Percentiles rank a stretch among this genome's conserved stretches.
Conservation (phyloP, 2,113 vertebrate species). For the Ploceus nigricollis region DNA sequence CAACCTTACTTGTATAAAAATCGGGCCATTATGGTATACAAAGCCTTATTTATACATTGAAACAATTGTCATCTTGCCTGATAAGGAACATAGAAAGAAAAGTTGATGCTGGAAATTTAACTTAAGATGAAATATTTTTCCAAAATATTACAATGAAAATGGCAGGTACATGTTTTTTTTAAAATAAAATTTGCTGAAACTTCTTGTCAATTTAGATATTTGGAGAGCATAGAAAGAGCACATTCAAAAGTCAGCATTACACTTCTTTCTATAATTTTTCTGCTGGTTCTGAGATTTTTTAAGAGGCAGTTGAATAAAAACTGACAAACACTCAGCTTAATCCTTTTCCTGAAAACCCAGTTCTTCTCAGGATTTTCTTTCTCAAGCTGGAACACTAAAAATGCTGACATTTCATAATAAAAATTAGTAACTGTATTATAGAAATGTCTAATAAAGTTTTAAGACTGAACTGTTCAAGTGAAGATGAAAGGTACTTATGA, state of each 20-base stretch:
- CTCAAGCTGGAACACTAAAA: neutral
- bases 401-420: neutral
- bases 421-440: neutral
- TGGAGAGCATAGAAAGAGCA: neutral
- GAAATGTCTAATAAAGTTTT: neutral
- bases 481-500: neutral
- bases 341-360: neutral
- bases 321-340: neutral
- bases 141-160: neutral
- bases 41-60: neutral
- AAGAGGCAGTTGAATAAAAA: neutral
- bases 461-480: neutral
- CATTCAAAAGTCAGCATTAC: neutral
- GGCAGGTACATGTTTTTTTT: neutral
- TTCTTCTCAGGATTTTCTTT: neutral
- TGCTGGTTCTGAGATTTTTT: neutral
- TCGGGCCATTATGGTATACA: neutral
- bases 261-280: neutral
- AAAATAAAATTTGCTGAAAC: neutral
- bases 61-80: neutral
- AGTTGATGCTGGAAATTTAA: neutral
- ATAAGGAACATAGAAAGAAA: neutral
- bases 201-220: neutral
- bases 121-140: neutral
- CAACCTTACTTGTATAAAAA: neutral